Base-by-base conservation (phyloP, 2,113 vertebrate genomes). In the Todiramphus saurophagus region DNA sequence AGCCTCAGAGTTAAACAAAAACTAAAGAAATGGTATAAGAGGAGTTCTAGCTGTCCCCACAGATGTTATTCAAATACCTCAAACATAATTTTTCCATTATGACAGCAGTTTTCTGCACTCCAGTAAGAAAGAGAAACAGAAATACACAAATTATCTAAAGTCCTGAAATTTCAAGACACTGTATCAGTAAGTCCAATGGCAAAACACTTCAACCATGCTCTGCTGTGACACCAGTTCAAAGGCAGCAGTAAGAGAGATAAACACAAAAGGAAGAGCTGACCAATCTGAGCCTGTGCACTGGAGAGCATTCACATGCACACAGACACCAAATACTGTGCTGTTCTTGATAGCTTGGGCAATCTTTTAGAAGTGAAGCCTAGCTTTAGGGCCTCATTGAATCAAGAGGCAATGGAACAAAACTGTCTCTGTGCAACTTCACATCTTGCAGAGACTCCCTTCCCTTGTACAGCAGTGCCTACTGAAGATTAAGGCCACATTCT, bases 401-500 rank as follows among this genome's bases (percentile, higher is more conserved):
- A 46, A 46, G 48, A 63, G 14, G 17, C 67, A 87, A 62, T 4
- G 13, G 18, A 64, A 79, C 25, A 69, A 66, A 83, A 80, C 46
- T 48, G 18, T 55, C 89, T 44, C 37, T 86, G 41, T 44, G 30
- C 11, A 92, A 31, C 53, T 56, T 30, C 70, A 27, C 31, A 37
- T 33, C 59, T 55, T 3, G 1, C 53, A n/a, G 33, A 84, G 63
- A 48, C 66, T 89, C 37, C n/a, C 18, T 19, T 73, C 41, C 46
- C 66, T 83, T 51, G 16, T 19, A 43, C 50, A 70, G 33, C 79
- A 66, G 31, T 5, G 28, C 41, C 69, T 37, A 46, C 58, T 83
- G 75, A 91, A 90, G 91, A 92, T 87, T 81, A 94, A 87, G 60
- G 89, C 74, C 77, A 73, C 74, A 55, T 81, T 94, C 77, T 79